Percentiles rank a stretch among this genome's conserved stretches.
These are phyloP conservation scores for Torymus tubicola DNA, from an alignment of 2,888 invertebrate genomes.

Conservation along the genomic window DNA sequence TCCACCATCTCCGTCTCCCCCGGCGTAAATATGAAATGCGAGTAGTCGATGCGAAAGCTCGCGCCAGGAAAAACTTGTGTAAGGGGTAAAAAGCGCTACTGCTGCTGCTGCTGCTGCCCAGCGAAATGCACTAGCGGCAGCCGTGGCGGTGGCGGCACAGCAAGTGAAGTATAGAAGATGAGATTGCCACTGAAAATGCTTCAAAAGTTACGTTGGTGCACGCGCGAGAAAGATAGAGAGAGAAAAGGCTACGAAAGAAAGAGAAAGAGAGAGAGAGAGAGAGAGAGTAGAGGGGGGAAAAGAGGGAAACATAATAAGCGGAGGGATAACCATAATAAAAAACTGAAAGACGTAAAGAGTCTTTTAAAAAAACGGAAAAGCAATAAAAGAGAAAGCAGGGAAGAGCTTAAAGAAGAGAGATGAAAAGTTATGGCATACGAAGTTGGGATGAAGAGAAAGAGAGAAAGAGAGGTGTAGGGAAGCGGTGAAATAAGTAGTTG, in stretches of 20 bases:
- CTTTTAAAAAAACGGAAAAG: constrained; percentile 52
- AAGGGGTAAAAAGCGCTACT: constrained; percentile 33
- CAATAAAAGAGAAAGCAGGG: constrained; percentile 49
- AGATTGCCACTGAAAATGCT: constrained; percentile 55
- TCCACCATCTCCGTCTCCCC: background rate
- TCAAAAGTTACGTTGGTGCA: constrained; percentile 37
- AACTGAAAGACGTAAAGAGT: constrained; percentile 54
- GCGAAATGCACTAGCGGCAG: constrained; percentile 25
- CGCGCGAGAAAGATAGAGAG: constrained; percentile 1
- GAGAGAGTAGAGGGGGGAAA: background rate
- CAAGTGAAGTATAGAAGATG: constrained; percentile 55
- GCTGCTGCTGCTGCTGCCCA: background rate
- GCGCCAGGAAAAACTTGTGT: constrained; percentile 44
- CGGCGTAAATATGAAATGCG: constrained; percentile 44
- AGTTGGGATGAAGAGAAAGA: constrained; percentile 1
- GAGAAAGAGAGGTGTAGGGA: background rate
- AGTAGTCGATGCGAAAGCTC: background rate
- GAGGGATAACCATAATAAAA: constrained; percentile 56
- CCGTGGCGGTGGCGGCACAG: background rate
- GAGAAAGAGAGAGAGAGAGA: background rate
- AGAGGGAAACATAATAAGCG: constrained; percentile 50
- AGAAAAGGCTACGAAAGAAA: background rate
- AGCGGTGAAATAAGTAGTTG: constrained; percentile 43
- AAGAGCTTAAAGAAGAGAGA: constrained; percentile 50
- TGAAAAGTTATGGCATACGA: constrained; percentile 49